phyloP scores from a whole-genome alignment of 2,797 vertebrate species.

The Lates japonicus region DNA sequence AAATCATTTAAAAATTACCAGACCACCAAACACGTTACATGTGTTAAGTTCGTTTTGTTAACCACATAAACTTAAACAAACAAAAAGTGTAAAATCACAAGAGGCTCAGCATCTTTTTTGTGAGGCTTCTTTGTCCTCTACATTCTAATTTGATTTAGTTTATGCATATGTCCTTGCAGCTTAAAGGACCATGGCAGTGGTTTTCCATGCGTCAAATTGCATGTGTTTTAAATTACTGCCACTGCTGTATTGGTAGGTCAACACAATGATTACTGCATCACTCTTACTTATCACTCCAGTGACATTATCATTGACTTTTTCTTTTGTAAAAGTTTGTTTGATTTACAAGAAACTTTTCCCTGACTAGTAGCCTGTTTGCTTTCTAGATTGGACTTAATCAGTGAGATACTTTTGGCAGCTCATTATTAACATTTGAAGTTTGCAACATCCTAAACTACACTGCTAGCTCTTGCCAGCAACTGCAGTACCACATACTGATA shows the following conservation, averaged over 20 bases:
- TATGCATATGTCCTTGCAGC: slow-evolving; percentile 37
- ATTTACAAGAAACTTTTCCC: not conserved
- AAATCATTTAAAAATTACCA: slow-evolving; percentile 47
- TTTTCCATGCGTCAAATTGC: slow-evolving; percentile 24
- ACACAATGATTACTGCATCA: not conserved
- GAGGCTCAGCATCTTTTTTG: slow-evolving; percentile 37
- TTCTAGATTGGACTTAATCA: not conserved
- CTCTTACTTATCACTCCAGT: not conserved
- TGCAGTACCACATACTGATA: not conserved
- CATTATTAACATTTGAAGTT: slow-evolving; percentile 1
- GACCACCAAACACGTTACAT: slow-evolving; percentile 52
- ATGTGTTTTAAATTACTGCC: slow-evolving; percentile 16
- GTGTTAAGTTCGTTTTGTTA: slow-evolving; percentile 40
- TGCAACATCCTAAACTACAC: not conserved
- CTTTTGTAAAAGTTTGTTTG: too few species aligned
- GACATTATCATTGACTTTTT: not conserved
- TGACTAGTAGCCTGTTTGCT: not conserved
- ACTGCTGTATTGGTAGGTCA: not conserved
- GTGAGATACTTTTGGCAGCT: slow-evolving; percentile 2
- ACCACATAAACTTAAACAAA: slow-evolving; percentile 47
- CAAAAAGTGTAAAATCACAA: slow-evolving; percentile 28
- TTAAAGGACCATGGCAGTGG: not conserved
- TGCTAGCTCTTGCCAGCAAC: not conserved
- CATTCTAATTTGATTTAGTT: slow-evolving; percentile 48
- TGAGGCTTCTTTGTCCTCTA: not conserved